phyloP scores from a whole-genome alignment of 1,140 invertebrate genomes.

The Manduca sexta region DNA sequence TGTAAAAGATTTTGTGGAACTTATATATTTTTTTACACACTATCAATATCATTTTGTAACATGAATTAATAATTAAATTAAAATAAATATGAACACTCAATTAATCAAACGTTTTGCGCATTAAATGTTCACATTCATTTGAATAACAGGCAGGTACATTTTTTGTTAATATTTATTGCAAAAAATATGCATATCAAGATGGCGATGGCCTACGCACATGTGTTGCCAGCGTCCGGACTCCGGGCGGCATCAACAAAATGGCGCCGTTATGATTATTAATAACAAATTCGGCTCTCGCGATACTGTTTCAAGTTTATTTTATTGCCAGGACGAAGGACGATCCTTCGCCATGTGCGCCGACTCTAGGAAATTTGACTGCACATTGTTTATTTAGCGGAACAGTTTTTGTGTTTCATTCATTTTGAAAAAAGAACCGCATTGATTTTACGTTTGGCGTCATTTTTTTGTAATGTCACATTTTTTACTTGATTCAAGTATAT shows the following conservation, averaged over 20 bases:
- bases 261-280: slow-evolving; percentile 67
- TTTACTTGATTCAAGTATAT: background rate
- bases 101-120: too few species aligned
- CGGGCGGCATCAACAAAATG: slow-evolving; percentile 45
- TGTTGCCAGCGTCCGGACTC: slow-evolving; percentile 27
- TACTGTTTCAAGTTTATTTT: slow-evolving; percentile 43
- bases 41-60: too few species aligned
- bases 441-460: slow-evolving; percentile 9
- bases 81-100: too few species aligned
- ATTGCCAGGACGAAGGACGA: slow-evolving; percentile 49
- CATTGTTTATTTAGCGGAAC: slow-evolving; percentile 63
- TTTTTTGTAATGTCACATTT: slow-evolving; percentile 7
- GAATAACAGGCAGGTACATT: too few species aligned
- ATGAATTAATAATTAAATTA: too few species aligned
- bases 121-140: too few species aligned
- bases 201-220: slow-evolving; percentile 32
- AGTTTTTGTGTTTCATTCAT: slow-evolving; percentile 33
- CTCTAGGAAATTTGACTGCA: slow-evolving; percentile 37
- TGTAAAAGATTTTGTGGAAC: too few species aligned
- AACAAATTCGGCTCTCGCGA: slow-evolving; percentile 48
- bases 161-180: too few species aligned
- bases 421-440: slow-evolving; percentile 14
- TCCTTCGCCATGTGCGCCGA: slow-evolving; percentile 53
- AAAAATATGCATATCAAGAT: background rate
- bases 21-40: too few species aligned